Base-by-base conservation (phyloP, 2,888 invertebrate genomes). In the Pollenia angustigena region DNA sequence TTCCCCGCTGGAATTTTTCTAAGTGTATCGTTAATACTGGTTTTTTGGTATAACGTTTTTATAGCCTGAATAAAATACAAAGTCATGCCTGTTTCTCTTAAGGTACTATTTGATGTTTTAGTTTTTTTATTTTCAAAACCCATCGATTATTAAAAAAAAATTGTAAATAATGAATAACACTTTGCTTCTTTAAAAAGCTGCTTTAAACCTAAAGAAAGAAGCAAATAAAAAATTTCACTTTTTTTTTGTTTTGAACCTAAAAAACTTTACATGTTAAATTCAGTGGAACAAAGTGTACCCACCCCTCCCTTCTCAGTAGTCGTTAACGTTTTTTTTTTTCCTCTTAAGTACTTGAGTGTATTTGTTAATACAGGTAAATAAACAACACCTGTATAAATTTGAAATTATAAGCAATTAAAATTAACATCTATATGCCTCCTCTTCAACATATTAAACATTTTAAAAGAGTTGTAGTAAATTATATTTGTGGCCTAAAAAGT, bases 311-410 rank as follows among this genome's bases (percentile, higher is more conserved):
- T 46, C 44, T 62, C 6, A 8, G 9, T 75, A 23, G 7, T 10
- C 32, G 11, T 10, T 10, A 46, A 18, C 32, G n/a, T n/a, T 10
- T 62, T 14, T 56, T 44, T 9, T 48, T 40, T 3, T 54, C 18
- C 18, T 56, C 23, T 16, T 32, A 32, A 32, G 32, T 32, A 32
- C 23, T 52, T n/a, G 6, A 44, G 14, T 7, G 10, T 23, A 50
- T 54, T 10, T 23, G 2, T 69, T 32, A 12, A 64, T 58, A 12
- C 58, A 68, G 75, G 58, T 52, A 81, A 50, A 68, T 52, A 81
- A 40, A 46, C 32, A 68, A 52, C 81, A 81, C 75, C 81, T 81
- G 81, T 52, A 75, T 52, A 82, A 75, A 75, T 46, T 68, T 60
- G 10, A 74, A 81, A 75, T 52, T 74, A 66, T 50, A 56, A 74